A percentile compares a stretch with the other conserved stretches of the same genome.
Evolutionary conservation across 2,888 invertebrate species (phyloP).

Genomic region (Galerucella calmariensis): DNA sequence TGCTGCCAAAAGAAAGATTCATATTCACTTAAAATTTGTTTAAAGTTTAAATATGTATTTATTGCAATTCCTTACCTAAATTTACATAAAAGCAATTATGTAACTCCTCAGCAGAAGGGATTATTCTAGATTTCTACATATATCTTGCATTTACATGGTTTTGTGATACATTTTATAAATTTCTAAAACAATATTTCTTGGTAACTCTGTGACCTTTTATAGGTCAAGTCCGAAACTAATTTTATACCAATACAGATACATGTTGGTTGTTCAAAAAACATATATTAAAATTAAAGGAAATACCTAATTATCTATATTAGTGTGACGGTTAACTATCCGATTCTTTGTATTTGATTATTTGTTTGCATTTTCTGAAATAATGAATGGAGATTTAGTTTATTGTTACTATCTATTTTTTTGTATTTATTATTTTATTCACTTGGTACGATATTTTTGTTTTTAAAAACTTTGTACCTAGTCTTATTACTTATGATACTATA

Average conservation of each 20-base stretch:
- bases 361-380: conserved; percentile 17
- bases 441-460: conserved; percentile 35
- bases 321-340: neutral
- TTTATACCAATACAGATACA: neutral
- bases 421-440: conserved; percentile 42
- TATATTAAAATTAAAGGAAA: conserved; percentile 6
- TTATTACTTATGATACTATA: conserved; percentile 46
- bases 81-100: no score
- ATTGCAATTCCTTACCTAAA: no score
- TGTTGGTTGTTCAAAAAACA: conserved; percentile 1
- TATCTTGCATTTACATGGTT: no score
- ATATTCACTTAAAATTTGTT: no score
- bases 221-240: neutral
- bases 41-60: no score
- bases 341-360: conserved; percentile 6
- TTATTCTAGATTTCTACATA: no score
- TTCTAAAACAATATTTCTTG: neutral
- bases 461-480: conserved; percentile 44
- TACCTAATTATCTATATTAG: conserved; percentile 4
- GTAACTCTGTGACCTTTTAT: neutral
- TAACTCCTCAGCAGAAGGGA: no score
- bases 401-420: conserved; percentile 35
- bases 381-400: conserved; percentile 29
- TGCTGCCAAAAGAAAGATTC: no score
- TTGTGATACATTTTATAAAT: no score